These are phyloP conservation scores for Drosophila pallidifrons DNA, from an alignment of 1,140 invertebrate species.

Conservation along the genomic window DNA sequence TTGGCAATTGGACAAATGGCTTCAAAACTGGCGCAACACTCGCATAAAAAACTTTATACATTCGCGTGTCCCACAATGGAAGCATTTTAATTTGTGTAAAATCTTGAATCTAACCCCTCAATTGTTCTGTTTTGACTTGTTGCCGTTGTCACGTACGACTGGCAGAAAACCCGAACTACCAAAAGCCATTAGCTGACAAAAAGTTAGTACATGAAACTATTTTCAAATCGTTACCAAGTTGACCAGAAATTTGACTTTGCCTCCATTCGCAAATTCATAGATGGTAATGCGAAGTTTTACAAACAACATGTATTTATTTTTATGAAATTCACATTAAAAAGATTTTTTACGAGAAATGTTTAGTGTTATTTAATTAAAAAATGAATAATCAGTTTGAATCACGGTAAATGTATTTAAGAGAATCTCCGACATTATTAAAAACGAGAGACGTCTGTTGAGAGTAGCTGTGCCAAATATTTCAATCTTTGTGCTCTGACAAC, in stretches of 20 bases:
- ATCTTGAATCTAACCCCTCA: conserved; percentile 13
- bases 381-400: conserved; percentile 2
- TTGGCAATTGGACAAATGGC: conserved; percentile 51
- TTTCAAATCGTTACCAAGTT: background rate
- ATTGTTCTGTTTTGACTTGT: conserved; percentile 37
- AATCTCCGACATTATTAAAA: background rate
- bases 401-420: background rate
- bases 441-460: background rate
- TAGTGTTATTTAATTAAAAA: background rate
- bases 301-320: too few species aligned
- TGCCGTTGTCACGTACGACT: conserved; percentile 22
- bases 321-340: too few species aligned
- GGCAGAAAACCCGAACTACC: background rate
- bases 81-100: conserved; percentile 29
- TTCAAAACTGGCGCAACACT: conserved; percentile 52
- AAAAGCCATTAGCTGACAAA: conserved; percentile 1
- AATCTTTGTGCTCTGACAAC: conserved; percentile 7
- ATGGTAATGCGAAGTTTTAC: too few species aligned
- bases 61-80: conserved; percentile 34
- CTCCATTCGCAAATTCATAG: too few species aligned
- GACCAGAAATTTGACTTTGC: too few species aligned
- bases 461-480: conserved; percentile 5
- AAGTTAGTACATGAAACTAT: conserved; percentile 9
- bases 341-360: too few species aligned
- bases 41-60: conserved; percentile 48